These are phyloP conservation scores for Anniella stebbinsi DNA, from an alignment of 2,797 vertebrate species.

Conservation along the genomic window DNA sequence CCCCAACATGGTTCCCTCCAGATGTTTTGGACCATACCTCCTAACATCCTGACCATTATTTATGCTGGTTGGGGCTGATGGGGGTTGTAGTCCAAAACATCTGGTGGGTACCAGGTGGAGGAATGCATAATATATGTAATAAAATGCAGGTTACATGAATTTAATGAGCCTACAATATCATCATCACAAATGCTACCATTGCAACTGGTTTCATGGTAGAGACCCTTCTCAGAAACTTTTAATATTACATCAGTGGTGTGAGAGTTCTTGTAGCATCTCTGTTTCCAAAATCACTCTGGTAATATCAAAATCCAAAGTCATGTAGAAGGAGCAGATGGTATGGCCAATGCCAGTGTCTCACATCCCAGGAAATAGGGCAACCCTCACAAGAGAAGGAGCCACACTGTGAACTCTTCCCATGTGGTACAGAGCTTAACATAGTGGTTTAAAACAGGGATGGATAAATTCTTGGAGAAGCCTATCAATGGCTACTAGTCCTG, in stretches of 20 bases:
- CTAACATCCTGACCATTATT: neutral
- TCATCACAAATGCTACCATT: neutral
- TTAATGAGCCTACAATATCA: neutral
- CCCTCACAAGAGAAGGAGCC: neutral
- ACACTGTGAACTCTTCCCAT: neutral
- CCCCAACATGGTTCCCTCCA: neutral
- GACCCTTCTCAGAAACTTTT: neutral
- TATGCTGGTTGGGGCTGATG: neutral
- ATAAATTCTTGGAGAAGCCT: no score
- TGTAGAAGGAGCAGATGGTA: neutral
- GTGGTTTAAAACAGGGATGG: no score
- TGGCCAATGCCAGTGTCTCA: neutral
- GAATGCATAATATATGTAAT: neutral
- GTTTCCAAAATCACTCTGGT: neutral
- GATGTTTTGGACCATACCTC: neutral
- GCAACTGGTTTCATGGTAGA: neutral
- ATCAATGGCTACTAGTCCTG: no score
- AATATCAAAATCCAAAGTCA: neutral
- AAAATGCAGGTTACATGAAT: neutral
- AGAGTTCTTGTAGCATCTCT: neutral
- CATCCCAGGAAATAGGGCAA: neutral
- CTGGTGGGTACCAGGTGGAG: neutral
- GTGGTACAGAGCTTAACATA: neutral
- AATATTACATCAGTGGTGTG: neutral
- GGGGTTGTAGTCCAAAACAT: neutral